Conservation (phyloP, 2,113 vertebrate genomes). For the Platysternon megacephalum region DNA sequence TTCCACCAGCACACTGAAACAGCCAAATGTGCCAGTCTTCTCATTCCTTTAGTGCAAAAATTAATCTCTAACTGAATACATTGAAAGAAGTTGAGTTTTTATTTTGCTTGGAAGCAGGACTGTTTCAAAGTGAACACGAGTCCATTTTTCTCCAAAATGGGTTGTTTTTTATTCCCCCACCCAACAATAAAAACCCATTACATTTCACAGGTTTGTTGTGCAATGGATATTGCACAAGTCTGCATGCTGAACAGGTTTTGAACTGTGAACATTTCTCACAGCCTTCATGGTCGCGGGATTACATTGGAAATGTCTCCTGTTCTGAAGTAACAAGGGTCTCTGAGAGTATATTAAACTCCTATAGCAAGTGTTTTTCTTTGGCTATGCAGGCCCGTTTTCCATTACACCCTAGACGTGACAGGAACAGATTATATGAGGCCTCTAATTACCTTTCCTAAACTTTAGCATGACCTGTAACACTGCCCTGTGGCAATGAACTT, state of each 20-base stretch:
- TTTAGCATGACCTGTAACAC: not conserved
- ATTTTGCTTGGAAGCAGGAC: not conserved
- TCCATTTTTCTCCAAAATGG: not conserved
- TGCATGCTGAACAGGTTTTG: not conserved
- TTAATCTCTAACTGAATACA: not conserved
- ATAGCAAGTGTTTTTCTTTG: not conserved
- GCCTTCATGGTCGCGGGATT: accelerated
- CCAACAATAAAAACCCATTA: not conserved
- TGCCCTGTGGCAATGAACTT: slow-evolving; percentile 40
- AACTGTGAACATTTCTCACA: not conserved
- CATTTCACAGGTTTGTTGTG: not conserved
- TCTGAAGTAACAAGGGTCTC: not conserved
- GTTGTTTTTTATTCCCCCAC: not conserved
- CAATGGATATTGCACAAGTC: not conserved
- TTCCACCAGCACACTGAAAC: not conserved
- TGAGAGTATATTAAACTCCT: not conserved
- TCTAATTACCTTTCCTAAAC: slow-evolving; percentile 62
- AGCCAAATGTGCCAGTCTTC: not conserved
- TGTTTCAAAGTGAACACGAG: not conserved
- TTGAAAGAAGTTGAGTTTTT: not conserved
- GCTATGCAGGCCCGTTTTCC: slow-evolving; percentile 10
- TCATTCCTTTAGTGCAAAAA: accelerated
- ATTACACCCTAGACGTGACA: not conserved
- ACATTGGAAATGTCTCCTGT: not conserved
- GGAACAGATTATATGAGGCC: slow-evolving; percentile 36